A percentile compares a stretch with the other conserved stretches of the same genome.
phyloP scores from a whole-genome alignment of 2,888 invertebrate species.

The Caenorhabditis sp. region DNA sequence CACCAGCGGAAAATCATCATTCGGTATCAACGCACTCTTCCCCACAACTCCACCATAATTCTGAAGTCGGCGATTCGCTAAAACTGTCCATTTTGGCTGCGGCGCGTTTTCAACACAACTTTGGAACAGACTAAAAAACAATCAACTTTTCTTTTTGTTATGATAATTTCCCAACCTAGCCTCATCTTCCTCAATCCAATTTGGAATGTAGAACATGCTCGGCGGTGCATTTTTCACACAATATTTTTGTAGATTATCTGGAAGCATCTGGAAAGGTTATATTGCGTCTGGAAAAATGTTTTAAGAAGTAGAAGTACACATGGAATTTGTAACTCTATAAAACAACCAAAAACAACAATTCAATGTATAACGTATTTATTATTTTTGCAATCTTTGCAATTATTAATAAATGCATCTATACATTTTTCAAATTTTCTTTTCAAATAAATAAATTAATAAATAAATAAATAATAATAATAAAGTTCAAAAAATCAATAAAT shows the following conservation, averaged over 20 bases:
- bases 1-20: conserved; percentile 80
- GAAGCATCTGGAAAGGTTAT: conserved; percentile 3
- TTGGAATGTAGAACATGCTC: conserved; percentile 64
- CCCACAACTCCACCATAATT: conserved; percentile 97
- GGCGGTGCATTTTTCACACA: conserved; percentile 51
- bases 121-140: conserved; percentile 74
- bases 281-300: no score
- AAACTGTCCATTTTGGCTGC: conserved; percentile 88
- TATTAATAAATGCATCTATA: no score
- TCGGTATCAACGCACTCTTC: conserved; percentile 89
- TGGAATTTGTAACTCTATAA: no score
- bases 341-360: no score
- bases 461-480: no score
- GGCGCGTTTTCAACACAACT: conserved; percentile 75
- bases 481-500: no score
- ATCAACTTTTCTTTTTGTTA: conserved; percentile 14
- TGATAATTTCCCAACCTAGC: conserved; percentile 71
- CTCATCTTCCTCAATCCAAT: conserved; percentile 65
- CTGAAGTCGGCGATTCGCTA: conserved; percentile 85
- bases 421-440: no score
- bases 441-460: no score
- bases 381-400: no score
- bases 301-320: no score
- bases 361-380: no score
- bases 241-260: conserved; percentile 25